These are phyloP conservation scores for Heliconius hortense DNA, from an alignment of 2,888 invertebrate species.

Conservation along the genomic window DNA sequence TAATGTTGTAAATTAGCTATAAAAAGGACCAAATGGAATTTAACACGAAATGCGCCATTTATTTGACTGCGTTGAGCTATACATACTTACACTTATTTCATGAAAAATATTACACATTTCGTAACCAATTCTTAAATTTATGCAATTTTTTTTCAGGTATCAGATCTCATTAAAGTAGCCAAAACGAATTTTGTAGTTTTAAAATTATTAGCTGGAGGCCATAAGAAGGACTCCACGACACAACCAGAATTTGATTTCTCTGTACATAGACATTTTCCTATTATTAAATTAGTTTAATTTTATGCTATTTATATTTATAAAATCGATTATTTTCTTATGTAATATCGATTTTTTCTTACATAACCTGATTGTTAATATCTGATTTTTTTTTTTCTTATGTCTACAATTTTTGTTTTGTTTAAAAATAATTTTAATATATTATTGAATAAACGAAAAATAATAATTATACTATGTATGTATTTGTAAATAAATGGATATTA, in stretches of 20 bases:
- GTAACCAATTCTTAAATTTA: background rate
- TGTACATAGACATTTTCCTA: conserved; percentile 93
- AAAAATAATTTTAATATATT: background rate
- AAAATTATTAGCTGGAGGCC: conserved; percentile 95
- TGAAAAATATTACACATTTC: too few relatives aligned
- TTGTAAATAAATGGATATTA: background rate
- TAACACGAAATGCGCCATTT: background rate
- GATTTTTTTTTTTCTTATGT: background rate
- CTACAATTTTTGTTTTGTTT: background rate
- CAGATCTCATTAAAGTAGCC: conserved; percentile 92
- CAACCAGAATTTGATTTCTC: conserved; percentile 96
- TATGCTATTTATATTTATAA: background rate
- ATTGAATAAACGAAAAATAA: background rate
- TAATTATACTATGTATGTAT: background rate
- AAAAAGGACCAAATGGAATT: background rate
- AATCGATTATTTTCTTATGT: too few relatives aligned
- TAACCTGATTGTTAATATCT: too few relatives aligned
- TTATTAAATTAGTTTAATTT: conserved; percentile 86
- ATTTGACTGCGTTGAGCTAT: too few relatives aligned
- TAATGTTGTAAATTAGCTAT: background rate
- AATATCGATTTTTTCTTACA: too few relatives aligned
- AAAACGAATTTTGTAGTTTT: conserved; percentile 98
- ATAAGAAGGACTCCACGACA: conserved; percentile 91
- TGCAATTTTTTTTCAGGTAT: conserved; percentile 80
- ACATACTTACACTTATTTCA: too few relatives aligned